Conservation (phyloP, 2,797 vertebrate species). For the Melopsittacus undulatus region DNA sequence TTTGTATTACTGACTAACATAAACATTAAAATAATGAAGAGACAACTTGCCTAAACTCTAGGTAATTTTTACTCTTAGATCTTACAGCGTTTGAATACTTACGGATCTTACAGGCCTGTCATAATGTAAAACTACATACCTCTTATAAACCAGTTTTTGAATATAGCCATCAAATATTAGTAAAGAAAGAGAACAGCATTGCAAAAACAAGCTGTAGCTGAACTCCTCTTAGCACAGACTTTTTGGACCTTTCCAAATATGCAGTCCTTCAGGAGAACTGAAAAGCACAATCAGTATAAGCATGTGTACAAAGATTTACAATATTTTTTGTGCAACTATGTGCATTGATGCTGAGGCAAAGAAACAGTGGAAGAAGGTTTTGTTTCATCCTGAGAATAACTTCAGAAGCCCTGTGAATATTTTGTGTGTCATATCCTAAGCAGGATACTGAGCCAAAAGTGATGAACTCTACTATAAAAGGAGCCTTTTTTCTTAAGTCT, state of each 20-base stretch:
- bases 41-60: neutral
- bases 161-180: neutral
- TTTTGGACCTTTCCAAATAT: neutral
- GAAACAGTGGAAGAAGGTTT: neutral
- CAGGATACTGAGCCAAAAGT: neutral
- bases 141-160: neutral
- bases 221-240: neutral
- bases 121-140: neutral
- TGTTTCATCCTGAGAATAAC: neutral
- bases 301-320: neutral
- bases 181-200: neutral
- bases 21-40: neutral
- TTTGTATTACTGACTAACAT: neutral
- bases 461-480: neutral
- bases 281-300: neutral
- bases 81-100: neutral
- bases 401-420: neutral
- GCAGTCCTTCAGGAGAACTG: neutral
- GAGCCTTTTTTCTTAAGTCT: neutral
- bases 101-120: neutral
- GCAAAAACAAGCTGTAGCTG: neutral
- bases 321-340: neutral
- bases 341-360: neutral
- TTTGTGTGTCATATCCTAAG: neutral
- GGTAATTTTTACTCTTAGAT: neutral